Base-by-base conservation (phyloP, 2,888 invertebrate species). In the Lasioglossum vierecki region DNA sequence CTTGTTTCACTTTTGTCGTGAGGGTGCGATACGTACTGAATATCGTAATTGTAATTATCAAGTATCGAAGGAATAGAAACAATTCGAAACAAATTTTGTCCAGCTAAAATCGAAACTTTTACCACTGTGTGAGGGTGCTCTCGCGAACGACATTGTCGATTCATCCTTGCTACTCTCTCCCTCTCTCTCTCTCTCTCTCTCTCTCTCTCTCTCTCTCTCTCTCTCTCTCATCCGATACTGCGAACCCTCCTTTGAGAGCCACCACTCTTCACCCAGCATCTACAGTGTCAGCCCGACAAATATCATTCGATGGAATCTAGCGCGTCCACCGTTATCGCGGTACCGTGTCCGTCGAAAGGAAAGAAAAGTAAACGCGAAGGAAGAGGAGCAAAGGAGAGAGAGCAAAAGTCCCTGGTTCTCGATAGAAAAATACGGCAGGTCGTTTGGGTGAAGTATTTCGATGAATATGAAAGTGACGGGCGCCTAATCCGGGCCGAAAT, bases 401-500 rank as follows among this genome's bases (percentile, higher is more conserved):
- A n/a, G 11, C n/a, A 57, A 72, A 75, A 75, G 79, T 78, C 80
- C 83, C 35, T 39, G 26, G 68, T 39, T 57, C 63, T 85, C 84
- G 90, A 89, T 90, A 86, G 91, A 93, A 92, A 93, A 92, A 93
- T 91, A 93, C 92, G 91, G 88, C 79, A 86, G 91, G 91, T 91
- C 91, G 92, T 93, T 93, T 91, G 88, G 89, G 92, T 93, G 93
- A 94, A 92, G 92, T 91, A 93, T 94, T 92, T 91, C 92, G 90
- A 93, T 92, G 93, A 94, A 94, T 94, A 94, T 94, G 93, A 94
- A 94, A 94, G 94, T 93, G 94, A 94, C 94, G 92, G 89, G 89
- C 88, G 84, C 91, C 93, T 94, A 93, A 94, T 94, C 93, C 93
- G 66, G 89, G 91, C 89, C 86, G 44, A 92, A 94, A 94, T 94